Evolutionary conservation across 2,113 vertebrate genomes (phyloP).

Genomic region (Trochalopteron elliotii): DNA sequence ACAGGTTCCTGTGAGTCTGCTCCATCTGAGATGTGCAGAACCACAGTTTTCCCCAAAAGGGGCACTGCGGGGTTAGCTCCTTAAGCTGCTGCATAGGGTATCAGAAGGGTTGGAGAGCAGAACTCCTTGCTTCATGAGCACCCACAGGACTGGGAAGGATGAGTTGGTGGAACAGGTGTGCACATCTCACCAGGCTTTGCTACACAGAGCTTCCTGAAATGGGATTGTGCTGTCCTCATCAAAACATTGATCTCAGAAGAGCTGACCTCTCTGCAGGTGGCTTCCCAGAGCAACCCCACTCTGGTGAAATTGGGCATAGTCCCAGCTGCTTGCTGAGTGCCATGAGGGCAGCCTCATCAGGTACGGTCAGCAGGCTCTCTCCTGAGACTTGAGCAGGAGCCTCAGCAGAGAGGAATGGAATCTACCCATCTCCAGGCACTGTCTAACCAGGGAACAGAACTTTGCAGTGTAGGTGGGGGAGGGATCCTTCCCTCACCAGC

Average conservation of each 20-base stretch:
- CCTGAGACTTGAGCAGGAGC: not conserved
- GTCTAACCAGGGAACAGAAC: not conserved
- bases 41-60: not conserved
- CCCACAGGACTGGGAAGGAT: not conserved
- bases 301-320: not conserved
- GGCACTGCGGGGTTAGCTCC: not conserved
- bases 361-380: rapidly evolving
- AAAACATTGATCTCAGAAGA: not conserved
- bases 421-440: not conserved
- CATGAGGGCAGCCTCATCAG: not conserved
- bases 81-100: not conserved
- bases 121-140: not conserved
- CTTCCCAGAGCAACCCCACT: not conserved
- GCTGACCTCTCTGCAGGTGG: not conserved
- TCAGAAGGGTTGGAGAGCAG: not conserved
- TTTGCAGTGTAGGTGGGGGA: not conserved
- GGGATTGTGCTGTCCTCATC: not conserved
- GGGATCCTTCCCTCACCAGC: not conserved
- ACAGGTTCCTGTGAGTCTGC: not conserved
- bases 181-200: not conserved
- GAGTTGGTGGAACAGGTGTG: not conserved
- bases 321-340: not conserved
- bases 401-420: not conserved
- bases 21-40: not conserved
- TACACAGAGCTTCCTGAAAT: not conserved